These are phyloP conservation scores for Aporophyla nigra DNA, from an alignment of 2,888 invertebrate genomes.

Conservation along the genomic window DNA sequence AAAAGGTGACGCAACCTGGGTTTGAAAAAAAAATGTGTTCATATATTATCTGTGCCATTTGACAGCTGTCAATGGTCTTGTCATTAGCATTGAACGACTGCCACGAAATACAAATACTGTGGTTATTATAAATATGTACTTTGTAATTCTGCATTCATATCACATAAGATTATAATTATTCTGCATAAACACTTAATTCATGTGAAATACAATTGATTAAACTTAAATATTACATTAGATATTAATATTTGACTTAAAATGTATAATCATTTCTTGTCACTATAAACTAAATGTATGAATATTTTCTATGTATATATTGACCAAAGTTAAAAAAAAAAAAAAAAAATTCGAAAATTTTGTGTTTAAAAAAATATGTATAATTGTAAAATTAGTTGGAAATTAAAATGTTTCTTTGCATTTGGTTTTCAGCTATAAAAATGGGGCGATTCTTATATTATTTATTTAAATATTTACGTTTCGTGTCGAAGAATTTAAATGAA, in stretches of 20 bases:
- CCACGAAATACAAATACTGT: background rate
- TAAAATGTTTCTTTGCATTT: constrained; percentile 32
- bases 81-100: constrained; percentile 29
- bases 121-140: constrained; percentile 4
- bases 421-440: constrained; percentile 40
- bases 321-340: constrained; percentile 39
- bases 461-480: constrained; percentile 25
- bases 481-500: constrained; percentile 23
- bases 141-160: constrained; percentile 33
- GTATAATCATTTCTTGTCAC: constrained; percentile 33
- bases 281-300: constrained; percentile 45
- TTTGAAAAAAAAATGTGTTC: background rate
- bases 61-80: constrained; percentile 45
- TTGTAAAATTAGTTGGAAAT: constrained; percentile 32
- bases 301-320: constrained; percentile 63
- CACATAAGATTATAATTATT: constrained; percentile 17
- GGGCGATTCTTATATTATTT: constrained; percentile 23
- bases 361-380: constrained; percentile 28
- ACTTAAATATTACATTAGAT: constrained; percentile 42
- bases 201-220: constrained; percentile 26
- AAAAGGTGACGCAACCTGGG: accelerated
- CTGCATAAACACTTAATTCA: constrained; percentile 12
- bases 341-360: constrained; percentile 10
- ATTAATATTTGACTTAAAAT: constrained; percentile 36
- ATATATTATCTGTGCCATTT: constrained; percentile 35